Percentiles rank a stretch among this genome's conserved stretches.
phyloP scores from a whole-genome alignment of 2,113 vertebrate species.

The Oreotrochilus melanogaster region DNA sequence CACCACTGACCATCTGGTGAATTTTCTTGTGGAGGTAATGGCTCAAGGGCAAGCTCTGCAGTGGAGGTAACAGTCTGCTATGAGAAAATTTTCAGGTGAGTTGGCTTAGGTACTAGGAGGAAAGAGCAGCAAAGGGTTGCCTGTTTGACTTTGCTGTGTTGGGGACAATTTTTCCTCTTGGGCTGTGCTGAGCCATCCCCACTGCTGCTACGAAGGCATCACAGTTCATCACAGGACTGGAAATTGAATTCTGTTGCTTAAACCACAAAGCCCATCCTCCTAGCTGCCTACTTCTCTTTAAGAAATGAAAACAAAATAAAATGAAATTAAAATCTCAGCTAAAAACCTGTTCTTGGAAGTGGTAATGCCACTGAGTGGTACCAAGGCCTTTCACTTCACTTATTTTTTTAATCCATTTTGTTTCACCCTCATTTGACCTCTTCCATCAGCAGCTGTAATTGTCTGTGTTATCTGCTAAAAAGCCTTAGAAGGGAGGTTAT shows the following conservation, averaged over 20 bases:
- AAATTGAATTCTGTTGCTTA: background rate
- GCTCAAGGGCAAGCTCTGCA: background rate
- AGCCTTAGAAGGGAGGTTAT: background rate
- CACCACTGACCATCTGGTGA: background rate
- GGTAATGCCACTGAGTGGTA: background rate
- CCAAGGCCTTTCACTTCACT: background rate
- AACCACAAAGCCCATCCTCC: background rate
- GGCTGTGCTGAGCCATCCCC: background rate
- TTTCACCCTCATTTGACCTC: constrained; percentile 29
- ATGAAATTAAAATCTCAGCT: background rate
- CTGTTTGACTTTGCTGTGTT: background rate
- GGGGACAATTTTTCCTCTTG: background rate
- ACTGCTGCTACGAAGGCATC: background rate
- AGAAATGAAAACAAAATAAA: constrained; percentile 17
- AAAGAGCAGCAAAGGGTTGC: background rate
- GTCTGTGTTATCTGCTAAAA: constrained; percentile 6
- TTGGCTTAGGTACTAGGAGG: background rate
- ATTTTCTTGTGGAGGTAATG: background rate
- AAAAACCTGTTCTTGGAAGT: background rate
- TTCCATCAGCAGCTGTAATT: constrained; percentile 28
- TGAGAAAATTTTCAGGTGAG: background rate
- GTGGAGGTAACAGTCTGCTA: background rate
- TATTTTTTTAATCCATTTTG: constrained; percentile 2
- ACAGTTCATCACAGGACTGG: background rate
- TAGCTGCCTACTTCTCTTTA: background rate